phyloP scores from a whole-genome alignment of 2,797 vertebrate genomes.

The Novumbra hubbsi region DNA sequence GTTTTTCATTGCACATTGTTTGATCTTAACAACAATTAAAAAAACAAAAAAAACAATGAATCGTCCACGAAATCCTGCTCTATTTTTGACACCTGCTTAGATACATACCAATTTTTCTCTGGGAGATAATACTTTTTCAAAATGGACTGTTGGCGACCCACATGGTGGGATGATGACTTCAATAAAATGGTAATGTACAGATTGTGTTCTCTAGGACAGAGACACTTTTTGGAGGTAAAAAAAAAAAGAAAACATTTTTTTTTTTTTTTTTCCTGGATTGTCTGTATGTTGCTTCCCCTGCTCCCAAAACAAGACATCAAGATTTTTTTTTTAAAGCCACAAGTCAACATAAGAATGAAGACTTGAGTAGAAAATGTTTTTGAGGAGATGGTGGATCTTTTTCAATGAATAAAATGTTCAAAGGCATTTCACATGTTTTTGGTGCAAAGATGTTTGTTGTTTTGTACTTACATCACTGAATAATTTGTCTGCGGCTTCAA shows the following conservation, averaged over 20 bases:
- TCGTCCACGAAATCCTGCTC: background rate
- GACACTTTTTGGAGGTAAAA: conserved; percentile 72
- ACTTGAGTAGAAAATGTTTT: no score
- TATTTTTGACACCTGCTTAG: background rate
- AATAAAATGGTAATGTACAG: conserved; percentile 63
- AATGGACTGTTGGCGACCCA: conserved; percentile 9
- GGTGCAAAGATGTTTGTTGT: no score
- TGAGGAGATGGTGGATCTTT: no score
- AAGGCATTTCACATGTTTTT: no score
- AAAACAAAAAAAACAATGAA: conserved; percentile 2
- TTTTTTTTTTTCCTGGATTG: background rate
- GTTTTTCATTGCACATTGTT: background rate
- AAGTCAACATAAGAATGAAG: no score
- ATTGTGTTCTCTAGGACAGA: conserved; percentile 47
- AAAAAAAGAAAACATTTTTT: background rate
- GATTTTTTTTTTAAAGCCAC: background rate
- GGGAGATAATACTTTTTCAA: background rate
- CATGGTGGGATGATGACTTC: conserved; percentile 17
- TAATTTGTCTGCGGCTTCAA: no score
- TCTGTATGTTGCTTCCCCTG: conserved; percentile 13
- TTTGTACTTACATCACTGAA: no score
- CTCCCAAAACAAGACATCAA: conserved; percentile 15
- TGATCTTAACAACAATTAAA: background rate
- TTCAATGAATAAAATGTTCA: no score
- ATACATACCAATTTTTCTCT: background rate